Evolutionary conservation across 2,113 vertebrate genomes (phyloP).

Genomic region (Phalacrocorax brasilianus): DNA sequence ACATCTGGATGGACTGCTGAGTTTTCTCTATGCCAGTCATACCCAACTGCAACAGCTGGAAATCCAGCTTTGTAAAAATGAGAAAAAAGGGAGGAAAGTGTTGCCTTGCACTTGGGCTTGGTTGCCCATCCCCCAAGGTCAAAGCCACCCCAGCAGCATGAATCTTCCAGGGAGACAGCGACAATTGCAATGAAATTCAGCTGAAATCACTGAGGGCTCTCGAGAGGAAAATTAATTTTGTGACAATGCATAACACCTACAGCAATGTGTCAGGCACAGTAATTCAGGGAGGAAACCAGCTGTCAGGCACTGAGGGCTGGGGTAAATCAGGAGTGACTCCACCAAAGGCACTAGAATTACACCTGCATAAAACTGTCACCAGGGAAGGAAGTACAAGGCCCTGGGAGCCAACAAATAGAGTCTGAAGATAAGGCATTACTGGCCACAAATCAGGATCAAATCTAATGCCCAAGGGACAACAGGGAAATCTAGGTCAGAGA

Average conservation of each 20-base stretch:
- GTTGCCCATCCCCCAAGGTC: neutral
- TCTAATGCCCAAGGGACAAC: neutral
- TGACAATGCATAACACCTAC: neutral
- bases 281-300: conserved; percentile 17
- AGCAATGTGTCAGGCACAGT: neutral
- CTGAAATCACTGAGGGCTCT: conserved; percentile 33
- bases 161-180: neutral
- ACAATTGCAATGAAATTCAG: neutral
- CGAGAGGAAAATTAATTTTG: conserved; percentile 24
- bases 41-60: neutral
- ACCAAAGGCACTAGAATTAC: neutral
- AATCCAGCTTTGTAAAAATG: neutral
- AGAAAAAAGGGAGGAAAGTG: neutral
- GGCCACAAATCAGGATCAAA: neutral
- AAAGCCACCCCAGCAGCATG: neutral
- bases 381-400: neutral
- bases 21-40: neutral
- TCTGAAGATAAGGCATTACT: neutral
- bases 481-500: conserved; percentile 18
- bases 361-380: neutral
- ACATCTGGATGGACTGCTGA: neutral
- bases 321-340: neutral
- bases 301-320: neutral
- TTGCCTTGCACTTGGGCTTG: neutral
- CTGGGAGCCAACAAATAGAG: neutral